Evolutionary conservation across 2,888 invertebrate genomes (phyloP).

Genomic region (Chorisops tibialis): DNA sequence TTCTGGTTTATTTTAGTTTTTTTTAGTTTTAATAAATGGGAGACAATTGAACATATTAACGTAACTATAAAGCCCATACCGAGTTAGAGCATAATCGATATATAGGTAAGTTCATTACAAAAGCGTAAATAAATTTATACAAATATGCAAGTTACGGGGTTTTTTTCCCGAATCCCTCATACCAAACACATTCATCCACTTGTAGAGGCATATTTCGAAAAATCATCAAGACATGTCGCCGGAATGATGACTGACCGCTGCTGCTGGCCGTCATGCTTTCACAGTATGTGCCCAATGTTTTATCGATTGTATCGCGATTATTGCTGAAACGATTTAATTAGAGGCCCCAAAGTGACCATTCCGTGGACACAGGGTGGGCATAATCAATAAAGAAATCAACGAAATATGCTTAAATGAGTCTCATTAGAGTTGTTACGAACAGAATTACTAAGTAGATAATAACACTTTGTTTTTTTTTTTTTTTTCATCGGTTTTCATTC

Average conservation of each 20-base stretch:
- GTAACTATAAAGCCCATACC: constrained; percentile 12
- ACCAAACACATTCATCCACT: too few species aligned
- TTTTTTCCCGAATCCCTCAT: too few species aligned
- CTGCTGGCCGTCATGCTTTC: constrained; percentile 23
- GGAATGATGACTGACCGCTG: constrained; percentile 19
- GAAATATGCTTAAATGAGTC: not conserved
- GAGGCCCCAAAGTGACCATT: constrained; percentile 25
- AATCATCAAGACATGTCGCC: constrained; percentile 21
- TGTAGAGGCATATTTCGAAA: not conserved
- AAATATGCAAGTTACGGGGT: too few species aligned
- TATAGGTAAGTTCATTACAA: too few species aligned
- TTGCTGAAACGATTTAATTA: constrained; percentile 32
- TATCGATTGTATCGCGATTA: constrained; percentile 30
- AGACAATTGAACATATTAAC: not conserved
- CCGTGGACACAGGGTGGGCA: not conserved
- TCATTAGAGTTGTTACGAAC: too few species aligned
- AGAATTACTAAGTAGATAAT: too few species aligned
- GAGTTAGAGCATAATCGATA: not conserved
- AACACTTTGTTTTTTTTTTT: too few species aligned
- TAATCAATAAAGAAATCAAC: constrained; percentile 2
- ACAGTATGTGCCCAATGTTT: constrained; percentile 29
- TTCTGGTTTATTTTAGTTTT: too few species aligned
- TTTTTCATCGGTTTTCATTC: too few species aligned
- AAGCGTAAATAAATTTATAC: too few species aligned
- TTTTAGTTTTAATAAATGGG: too few species aligned